Conservation (phyloP, 2,797 vertebrate species). For the Thunnus albacares region DNA sequence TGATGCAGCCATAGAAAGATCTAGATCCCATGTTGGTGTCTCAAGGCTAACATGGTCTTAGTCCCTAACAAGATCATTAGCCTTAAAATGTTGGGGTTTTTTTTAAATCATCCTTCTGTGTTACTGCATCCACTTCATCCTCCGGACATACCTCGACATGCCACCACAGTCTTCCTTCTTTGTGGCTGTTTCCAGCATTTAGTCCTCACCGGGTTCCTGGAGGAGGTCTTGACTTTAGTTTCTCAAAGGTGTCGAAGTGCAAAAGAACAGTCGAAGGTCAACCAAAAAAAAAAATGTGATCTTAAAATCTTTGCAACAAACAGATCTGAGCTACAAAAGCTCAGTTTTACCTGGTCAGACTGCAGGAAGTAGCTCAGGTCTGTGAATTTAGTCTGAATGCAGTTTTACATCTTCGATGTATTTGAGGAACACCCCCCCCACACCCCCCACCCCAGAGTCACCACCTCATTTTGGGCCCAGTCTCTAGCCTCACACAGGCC, state of each 20-base stretch:
- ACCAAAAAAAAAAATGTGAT: not conserved
- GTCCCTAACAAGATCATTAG: not conserved
- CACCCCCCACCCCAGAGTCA: not conserved
- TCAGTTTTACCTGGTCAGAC: not conserved
- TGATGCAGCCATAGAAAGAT: not conserved
- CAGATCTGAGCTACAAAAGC: no score
- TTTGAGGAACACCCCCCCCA: slow-evolving; percentile 8
- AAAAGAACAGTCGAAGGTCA: not conserved
- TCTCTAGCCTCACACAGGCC: slow-evolving; percentile 64
- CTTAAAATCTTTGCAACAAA: no score
- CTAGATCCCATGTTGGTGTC: not conserved
- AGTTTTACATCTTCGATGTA: not conserved
- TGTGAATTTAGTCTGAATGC: not conserved
- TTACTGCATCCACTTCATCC: not conserved
- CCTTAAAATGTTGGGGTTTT: not conserved
- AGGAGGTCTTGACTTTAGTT: slow-evolving; percentile 17
- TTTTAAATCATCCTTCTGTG: not conserved
- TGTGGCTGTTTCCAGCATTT: not conserved
- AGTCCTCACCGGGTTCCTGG: not conserved
- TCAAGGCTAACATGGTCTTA: not conserved
- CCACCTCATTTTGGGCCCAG: slow-evolving; percentile 20
- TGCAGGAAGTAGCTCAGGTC: not conserved
- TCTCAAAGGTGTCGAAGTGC: slow-evolving; percentile 1
- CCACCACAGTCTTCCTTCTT: slow-evolving; percentile 37
- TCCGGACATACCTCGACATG: not conserved